These are phyloP conservation scores for Bursaphelenchus okinawaensis DNA, from an alignment of 2,888 invertebrate species.

Conservation along the genomic window DNA sequence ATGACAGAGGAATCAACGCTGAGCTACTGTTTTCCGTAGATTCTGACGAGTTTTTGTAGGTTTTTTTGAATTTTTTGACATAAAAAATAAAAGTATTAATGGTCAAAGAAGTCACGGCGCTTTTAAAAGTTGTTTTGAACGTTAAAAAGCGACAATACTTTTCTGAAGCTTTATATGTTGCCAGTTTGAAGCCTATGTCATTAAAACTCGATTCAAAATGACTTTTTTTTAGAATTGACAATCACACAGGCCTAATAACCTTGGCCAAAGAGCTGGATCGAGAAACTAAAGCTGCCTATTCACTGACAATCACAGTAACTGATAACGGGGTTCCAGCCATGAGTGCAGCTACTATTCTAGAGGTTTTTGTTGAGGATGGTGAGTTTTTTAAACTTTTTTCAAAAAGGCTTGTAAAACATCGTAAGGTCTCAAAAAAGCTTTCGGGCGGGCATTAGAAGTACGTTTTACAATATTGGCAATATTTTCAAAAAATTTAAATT, in stretches of 20 bases:
- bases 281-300: constrained; percentile 73
- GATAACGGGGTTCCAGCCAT: constrained; percentile 86
- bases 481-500: neutral
- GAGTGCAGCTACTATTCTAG: constrained; percentile 88
- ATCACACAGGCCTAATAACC: constrained; percentile 84
- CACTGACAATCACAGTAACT: constrained; percentile 81
- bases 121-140: too few relatives aligned
- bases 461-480: too few relatives aligned
- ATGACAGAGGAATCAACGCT: constrained; percentile 89
- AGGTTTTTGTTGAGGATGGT: constrained; percentile 84
- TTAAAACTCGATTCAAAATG: neutral
- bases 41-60: constrained; percentile 38
- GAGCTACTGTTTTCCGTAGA: constrained; percentile 62
- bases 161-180: too few relatives aligned
- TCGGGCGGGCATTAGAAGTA: too few relatives aligned
- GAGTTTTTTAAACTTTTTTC: constrained; percentile 16
- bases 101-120: too few relatives aligned
- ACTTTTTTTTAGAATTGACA: constrained; percentile 73
- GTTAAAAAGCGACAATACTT: too few relatives aligned
- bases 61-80: neutral
- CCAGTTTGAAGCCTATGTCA: neutral
- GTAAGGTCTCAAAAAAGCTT: too few relatives aligned
- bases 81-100: neutral
- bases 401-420: too few relatives aligned
- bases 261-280: constrained; percentile 78